Conservation (phyloP, 2,888 invertebrate genomes). For the Stenichneumon culpator region DNA sequence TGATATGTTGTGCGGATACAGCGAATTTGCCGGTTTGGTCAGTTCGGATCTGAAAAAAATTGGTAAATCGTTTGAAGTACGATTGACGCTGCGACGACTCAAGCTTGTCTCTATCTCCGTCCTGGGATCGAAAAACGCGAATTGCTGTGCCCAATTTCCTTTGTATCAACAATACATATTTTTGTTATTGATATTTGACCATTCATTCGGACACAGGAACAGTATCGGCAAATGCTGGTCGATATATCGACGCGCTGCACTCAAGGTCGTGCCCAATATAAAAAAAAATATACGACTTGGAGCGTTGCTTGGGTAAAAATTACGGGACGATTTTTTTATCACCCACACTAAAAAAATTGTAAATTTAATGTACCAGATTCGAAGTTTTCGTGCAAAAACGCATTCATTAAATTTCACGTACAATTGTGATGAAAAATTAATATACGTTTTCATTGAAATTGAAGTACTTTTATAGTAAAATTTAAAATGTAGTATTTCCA, state of each 20-base stretch:
- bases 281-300: constrained; percentile 6
- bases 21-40: constrained; percentile 93
- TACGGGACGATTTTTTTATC: background rate
- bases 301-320: background rate
- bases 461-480: no score
- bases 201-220: no score
- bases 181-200: background rate
- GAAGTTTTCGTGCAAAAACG: no score
- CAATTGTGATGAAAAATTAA: no score
- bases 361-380: no score
- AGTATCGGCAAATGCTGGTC: background rate
- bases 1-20: constrained; percentile 95
- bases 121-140: background rate
- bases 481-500: no score
- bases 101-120: background rate
- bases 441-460: no score
- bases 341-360: background rate
- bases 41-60: constrained; percentile 91
- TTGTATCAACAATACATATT: background rate
- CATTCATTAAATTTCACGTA: no score
- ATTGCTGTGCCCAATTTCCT: constrained; percentile 47
- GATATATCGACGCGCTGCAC: background rate
- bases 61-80: background rate
- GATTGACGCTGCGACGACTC: background rate
- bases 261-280: background rate